These are phyloP conservation scores for Dryobota labecula DNA, from an alignment of 2,888 invertebrate genomes.

Conservation along the genomic window DNA sequence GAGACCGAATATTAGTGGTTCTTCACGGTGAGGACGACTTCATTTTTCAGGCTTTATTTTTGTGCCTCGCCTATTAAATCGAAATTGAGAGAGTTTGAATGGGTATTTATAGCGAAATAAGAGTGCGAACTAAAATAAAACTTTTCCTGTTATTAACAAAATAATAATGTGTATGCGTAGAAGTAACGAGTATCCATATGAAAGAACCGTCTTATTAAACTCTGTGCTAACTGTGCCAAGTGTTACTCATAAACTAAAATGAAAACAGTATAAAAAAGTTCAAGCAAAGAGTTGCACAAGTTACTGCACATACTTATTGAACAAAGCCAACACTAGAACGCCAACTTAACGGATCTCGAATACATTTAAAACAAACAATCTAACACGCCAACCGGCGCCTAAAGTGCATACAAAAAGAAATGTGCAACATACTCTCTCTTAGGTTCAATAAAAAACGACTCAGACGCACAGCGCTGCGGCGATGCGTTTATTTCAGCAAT, in stretches of 20 bases:
- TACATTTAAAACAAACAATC: conserved; percentile 66
- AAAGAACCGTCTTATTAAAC: conserved; percentile 1
- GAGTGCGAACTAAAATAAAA: not conserved
- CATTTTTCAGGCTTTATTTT: conserved; percentile 12
- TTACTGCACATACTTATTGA: conserved; percentile 33
- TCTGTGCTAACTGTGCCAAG: conserved; percentile 24
- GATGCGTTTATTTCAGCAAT: conserved; percentile 86
- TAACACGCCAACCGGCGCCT: conserved; percentile 71
- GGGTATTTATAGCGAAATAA: not conserved
- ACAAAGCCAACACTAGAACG: conserved; percentile 50
- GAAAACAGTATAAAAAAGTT: conserved; percentile 44
- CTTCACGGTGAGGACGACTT: conserved; percentile 42
- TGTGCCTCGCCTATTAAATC: no score
- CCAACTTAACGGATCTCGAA: conserved; percentile 60
- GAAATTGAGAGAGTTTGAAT: not conserved
- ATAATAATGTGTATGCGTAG: not conserved
- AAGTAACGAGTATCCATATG: not conserved
- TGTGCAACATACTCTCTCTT: conserved; percentile 72
- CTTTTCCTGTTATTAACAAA: not conserved
- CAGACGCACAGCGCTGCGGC: conserved; percentile 69
- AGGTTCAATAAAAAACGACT: conserved; percentile 72
- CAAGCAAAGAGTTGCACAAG: conserved; percentile 40
- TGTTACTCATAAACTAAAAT: conserved; percentile 34
- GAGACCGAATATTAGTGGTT: conserved; percentile 57
- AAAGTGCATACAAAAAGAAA: conserved; percentile 71